A percentile compares a stretch with the other conserved stretches of the same genome.
Conservation (phyloP, 2,797 vertebrate genomes). For the Manis pentadactyla region DNA sequence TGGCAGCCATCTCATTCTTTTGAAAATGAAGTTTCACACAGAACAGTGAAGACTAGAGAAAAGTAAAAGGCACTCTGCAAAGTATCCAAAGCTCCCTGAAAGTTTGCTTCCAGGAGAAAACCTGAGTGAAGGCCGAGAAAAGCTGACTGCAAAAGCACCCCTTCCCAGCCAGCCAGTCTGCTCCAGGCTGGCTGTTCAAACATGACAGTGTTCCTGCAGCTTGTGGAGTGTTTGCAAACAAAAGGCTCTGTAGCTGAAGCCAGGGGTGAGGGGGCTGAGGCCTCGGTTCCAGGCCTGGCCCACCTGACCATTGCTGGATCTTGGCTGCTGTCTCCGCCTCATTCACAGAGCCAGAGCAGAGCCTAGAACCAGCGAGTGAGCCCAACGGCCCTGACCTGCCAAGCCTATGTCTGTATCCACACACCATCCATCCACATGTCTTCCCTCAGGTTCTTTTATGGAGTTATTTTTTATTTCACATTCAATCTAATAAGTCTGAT, state of each 20-base stretch:
- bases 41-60: neutral
- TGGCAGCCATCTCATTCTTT: neutral
- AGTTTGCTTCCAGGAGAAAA: neutral
- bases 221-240: neutral
- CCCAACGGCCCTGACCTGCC: neutral
- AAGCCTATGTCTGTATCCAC: fast-evolving
- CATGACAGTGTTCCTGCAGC: neutral
- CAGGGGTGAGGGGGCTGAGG: neutral
- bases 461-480: neutral
- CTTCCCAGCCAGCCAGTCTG: neutral
- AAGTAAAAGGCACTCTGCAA: neutral
- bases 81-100: neutral
- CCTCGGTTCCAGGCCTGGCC: neutral
- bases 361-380: neutral
- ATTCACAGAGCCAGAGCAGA: neutral
- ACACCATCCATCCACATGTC: fast-evolving
- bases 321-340: neutral
- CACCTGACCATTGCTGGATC: neutral
- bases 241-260: neutral
- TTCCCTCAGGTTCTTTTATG: neutral
- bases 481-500: neutral
- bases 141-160: neutral
- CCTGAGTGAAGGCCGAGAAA: neutral
- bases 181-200: neutral
- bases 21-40: slow-evolving; percentile 49